Evolutionary conservation across 2,888 invertebrate species (phyloP).

Genomic region (Elgonia sp.): DNA sequence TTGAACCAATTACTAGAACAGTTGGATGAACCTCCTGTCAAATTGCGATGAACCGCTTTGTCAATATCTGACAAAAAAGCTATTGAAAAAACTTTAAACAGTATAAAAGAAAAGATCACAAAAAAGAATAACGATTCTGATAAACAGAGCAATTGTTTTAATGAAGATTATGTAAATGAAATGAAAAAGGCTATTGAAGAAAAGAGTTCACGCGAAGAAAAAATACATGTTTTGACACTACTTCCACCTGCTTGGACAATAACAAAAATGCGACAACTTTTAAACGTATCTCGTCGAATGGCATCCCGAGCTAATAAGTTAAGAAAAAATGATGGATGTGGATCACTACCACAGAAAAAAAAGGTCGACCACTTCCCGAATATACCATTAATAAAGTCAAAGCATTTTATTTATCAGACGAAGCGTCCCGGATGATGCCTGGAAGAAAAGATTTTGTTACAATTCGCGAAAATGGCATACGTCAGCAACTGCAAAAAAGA

Average conservation of each 20-base stretch:
- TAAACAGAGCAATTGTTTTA: not conserved
- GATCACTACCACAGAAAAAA: slow-evolving; percentile 28
- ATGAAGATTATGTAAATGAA: not conserved
- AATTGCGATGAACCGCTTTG: slow-evolving; percentile 14
- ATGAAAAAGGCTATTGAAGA: not conserved
- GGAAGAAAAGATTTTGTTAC: slow-evolving; percentile 42
- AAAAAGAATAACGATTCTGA: not conserved
- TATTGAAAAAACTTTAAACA: not conserved
- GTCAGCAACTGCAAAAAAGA: slow-evolving; percentile 42
- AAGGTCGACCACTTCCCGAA: slow-evolving; percentile 31
- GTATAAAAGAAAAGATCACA: not conserved
- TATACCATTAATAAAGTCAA: not conserved
- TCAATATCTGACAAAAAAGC: slow-evolving; percentile 5
- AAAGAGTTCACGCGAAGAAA: slow-evolving; percentile 2
- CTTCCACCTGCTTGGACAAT: slow-evolving; percentile 31
- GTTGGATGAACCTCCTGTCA: slow-evolving; percentile 1
- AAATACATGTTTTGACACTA: slow-evolving; percentile 37
- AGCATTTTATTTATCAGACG: slow-evolving; percentile 45
- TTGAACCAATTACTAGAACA: slow-evolving; percentile 3
- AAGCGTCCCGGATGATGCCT: slow-evolving; percentile 29
- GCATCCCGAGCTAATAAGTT: slow-evolving; percentile 21
- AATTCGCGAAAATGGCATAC: slow-evolving; percentile 24
- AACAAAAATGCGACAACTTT: slow-evolving; percentile 31
- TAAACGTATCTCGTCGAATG: slow-evolving; percentile 39
- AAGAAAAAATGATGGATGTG: slow-evolving; percentile 25